Conservation (phyloP, 2,797 vertebrate species). For the Schizopygopsis pylzovi region DNA sequence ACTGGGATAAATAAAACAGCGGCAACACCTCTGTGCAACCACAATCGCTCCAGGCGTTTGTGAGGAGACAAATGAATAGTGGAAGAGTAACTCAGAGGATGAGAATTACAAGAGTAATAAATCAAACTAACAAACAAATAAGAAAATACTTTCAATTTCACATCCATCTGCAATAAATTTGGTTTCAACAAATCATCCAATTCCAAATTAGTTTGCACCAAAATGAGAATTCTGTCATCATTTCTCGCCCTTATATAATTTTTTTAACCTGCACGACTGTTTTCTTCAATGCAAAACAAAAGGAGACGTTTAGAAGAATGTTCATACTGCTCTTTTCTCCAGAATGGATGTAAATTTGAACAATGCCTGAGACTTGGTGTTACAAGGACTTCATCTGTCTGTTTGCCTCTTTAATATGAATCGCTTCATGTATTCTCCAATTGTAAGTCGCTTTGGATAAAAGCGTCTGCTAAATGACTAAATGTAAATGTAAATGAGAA, state of each 20-base stretch:
- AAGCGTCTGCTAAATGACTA: too few relatives aligned
- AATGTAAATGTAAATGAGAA: too few relatives aligned
- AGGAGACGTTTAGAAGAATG: neutral
- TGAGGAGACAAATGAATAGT: slow-evolving; percentile 26
- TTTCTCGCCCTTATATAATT: neutral
- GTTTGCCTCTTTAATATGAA: too few relatives aligned
- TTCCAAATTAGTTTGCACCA: neutral
- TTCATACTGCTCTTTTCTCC: neutral
- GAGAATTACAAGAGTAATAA: neutral
- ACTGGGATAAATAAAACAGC: neutral
- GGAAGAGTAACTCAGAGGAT: slow-evolving; percentile 9
- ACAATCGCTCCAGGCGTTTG: slow-evolving; percentile 1
- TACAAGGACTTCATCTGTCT: too few relatives aligned
- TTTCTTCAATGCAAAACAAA: neutral
- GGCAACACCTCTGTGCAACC: slow-evolving; percentile 5
- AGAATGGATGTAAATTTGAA: too few relatives aligned
- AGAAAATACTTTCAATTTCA: slow-evolving; percentile 2
- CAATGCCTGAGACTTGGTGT: too few relatives aligned
- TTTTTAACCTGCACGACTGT: too few relatives aligned
- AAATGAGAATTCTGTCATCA: neutral
- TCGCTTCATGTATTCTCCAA: too few relatives aligned
- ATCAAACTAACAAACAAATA: slow-evolving; percentile 13
- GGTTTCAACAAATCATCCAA: neutral
- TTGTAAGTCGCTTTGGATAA: too few relatives aligned
- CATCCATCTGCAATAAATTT: neutral